Evolutionary conservation across 2,888 invertebrate genomes (phyloP).

Genomic region (Leptinotarsa peninsularis): DNA sequence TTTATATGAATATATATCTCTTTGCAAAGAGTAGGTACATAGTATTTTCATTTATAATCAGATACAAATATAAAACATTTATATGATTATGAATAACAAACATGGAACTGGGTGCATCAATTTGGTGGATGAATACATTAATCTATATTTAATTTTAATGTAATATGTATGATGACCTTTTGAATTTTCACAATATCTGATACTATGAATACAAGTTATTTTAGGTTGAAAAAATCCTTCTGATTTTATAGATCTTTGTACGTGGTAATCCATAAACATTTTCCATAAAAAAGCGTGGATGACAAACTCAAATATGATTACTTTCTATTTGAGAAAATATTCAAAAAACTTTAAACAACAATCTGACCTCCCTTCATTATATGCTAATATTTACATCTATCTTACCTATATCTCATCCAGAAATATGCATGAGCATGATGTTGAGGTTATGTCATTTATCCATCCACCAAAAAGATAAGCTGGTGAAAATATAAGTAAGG

Average conservation of each 20-base stretch:
- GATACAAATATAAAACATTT: conserved; percentile 42
- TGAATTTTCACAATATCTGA: no score
- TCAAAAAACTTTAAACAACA: no score
- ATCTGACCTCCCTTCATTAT: neutral
- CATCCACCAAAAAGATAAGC: conserved; percentile 6
- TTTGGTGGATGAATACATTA: conserved; percentile 5
- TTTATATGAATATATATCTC: conserved; percentile 55
- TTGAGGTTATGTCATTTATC: neutral
- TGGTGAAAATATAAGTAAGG: neutral
- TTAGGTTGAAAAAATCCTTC: no score
- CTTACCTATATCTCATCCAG: neutral
- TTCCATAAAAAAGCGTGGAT: no score
- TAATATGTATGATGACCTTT: neutral
- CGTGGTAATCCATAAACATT: no score
- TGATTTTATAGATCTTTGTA: no score
- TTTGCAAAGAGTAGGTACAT: conserved; percentile 31
- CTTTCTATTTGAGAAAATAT: no score
- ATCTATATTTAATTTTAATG: neutral
- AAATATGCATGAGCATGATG: neutral
- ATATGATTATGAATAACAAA: conserved; percentile 26
- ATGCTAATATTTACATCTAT: neutral
- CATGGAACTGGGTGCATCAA: neutral
- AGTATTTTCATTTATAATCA: conserved; percentile 34
- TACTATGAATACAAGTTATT: no score
- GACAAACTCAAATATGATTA: no score